Conservation (phyloP, 1,140 invertebrate species). For the Drosophila melanica region DNA sequence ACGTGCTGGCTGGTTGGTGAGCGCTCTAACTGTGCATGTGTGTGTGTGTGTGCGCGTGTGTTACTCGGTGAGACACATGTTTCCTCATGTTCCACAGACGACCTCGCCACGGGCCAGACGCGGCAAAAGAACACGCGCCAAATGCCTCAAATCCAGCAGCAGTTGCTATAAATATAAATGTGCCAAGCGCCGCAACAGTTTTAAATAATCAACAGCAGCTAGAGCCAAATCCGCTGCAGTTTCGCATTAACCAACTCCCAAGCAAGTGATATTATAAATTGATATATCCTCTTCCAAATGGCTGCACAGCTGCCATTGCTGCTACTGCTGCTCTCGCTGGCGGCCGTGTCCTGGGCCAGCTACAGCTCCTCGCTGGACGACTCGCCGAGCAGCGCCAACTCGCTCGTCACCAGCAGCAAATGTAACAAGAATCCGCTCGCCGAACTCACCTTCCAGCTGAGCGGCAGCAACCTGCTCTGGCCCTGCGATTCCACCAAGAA, state of each 20-base stretch:
- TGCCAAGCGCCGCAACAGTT: constrained; percentile 51
- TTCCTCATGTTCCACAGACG: constrained; percentile 59
- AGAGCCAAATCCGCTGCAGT: background rate
- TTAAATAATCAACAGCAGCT: constrained; percentile 45
- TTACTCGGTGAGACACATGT: constrained; percentile 56
- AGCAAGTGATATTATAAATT: background rate
- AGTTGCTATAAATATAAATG: constrained; percentile 50
- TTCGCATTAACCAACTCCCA: background rate
- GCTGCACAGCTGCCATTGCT: constrained; percentile 23
- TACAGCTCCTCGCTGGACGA: constrained; percentile 47
- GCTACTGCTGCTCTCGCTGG: constrained; percentile 32
- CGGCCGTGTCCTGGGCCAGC: constrained; percentile 18
- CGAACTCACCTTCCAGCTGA: constrained; percentile 82
- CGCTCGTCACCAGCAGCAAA: constrained; percentile 50
- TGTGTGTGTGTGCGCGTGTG: constrained; percentile 21
- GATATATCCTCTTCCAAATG: constrained; percentile 16
- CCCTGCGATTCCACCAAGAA: constrained; percentile 86
- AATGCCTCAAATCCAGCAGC: constrained; percentile 8
- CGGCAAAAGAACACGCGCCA: constrained; percentile 57
- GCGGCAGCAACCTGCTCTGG: constrained; percentile 85
- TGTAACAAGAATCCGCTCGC: constrained; percentile 71
- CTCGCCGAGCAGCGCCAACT: constrained; percentile 36
- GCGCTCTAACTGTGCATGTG: constrained; percentile 9
- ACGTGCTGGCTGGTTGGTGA: constrained; percentile 38
- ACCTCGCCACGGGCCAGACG: constrained; percentile 34